phyloP scores from a whole-genome alignment of 2,113 vertebrate species.

The Dromaius novaehollandiae region DNA sequence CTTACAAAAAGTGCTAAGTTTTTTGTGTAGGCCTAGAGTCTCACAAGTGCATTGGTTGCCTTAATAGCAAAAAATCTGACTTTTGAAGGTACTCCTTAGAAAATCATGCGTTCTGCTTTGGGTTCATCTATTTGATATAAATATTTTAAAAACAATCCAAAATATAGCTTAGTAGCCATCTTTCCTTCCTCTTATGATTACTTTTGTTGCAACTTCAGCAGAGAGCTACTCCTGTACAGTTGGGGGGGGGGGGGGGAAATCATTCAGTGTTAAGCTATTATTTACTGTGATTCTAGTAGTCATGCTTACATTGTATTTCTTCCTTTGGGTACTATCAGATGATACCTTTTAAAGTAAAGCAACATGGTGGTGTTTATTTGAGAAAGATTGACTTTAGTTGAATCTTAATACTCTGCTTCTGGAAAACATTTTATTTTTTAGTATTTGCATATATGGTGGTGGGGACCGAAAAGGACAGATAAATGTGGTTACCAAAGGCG shows the following conservation, averaged over 20 bases:
- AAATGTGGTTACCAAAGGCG: constrained; percentile 80
- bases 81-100: not conserved
- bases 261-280: not conserved
- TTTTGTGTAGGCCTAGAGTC: not conserved
- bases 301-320: not conserved
- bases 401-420: not conserved
- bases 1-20: accelerated
- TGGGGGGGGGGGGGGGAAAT: not conserved
- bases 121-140: not conserved
- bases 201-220: not conserved
- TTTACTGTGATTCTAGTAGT: not conserved
- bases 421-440: constrained; percentile 58
- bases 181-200: not conserved
- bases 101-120: not conserved
- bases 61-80: not conserved
- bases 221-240: not conserved
- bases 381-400: not conserved
- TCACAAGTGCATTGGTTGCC: accelerated
- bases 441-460: constrained; percentile 94
- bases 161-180: not conserved
- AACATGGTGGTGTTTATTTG: not conserved
- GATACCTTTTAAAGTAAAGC: not conserved
- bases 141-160: not conserved
- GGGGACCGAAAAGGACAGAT: constrained; percentile 90
- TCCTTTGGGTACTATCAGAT: not conserved